Base-by-base conservation (phyloP, 2,888 invertebrate species). In the Cryptocephalus primarius region DNA sequence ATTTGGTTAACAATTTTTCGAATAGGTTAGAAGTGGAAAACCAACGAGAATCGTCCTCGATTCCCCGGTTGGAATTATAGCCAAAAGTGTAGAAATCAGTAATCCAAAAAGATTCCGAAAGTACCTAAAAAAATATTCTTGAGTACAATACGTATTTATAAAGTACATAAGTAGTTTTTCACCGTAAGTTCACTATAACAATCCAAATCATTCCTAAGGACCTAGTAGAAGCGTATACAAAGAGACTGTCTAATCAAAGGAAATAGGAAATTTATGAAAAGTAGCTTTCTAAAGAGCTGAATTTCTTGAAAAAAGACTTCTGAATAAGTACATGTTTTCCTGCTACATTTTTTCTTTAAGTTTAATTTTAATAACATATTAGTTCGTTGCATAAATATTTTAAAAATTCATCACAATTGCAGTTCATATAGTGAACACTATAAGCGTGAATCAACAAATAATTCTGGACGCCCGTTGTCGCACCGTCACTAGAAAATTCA, bases 381-480 rank as follows among this genome's bases (percentile, higher is more conserved):
- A 57, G 47, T 65, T 65, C 65, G 65, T 65, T 65, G 65, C 65
- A 64, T 64, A 62, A 59, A 62, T 63, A 60, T 60, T 63, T 60
- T 57, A 63, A 64, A 64, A 44, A 42, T 69, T 59, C 65, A 70
- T 70, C 70, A 70, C 70, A 70, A 67, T 69, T 66, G 69, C 68
- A 67, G 69, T 70, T 69, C 68, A 67, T 67, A 68, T 68, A 68
- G 67, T 67, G 68, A 70, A 70, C 68, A 69, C 70, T 70, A 70
- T 69, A 67, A 69, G 69, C 69, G 64, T 67, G 66, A 66, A 60
- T 58, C 50, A 62, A 60, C 59, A 60, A 60, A 60, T 53, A 50
- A 22, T 22, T 4, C 22, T 22, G 22, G 3, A 22, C 22, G 22
- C 22, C 22, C 22, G 22, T 22, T 6, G 22, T 22, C 22, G 22